A percentile compares a stretch with the other conserved stretches of the same genome.
Evolutionary conservation across 2,797 vertebrate species (phyloP).

Genomic region (Bradypus variegatus): DNA sequence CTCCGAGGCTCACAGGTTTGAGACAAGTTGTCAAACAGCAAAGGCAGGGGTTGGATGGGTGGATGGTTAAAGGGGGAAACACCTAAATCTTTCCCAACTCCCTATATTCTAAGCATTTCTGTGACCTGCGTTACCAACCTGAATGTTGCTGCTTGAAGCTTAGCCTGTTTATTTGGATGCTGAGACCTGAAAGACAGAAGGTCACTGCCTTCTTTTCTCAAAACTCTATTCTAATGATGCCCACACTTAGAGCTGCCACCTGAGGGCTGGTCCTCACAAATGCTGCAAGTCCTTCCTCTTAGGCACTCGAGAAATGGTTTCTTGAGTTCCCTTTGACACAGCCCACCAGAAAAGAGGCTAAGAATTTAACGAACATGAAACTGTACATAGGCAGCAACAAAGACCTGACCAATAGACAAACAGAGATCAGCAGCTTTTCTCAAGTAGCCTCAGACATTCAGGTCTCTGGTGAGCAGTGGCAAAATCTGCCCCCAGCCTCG

Average conservation of each 20-base stretch:
- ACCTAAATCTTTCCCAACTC: background rate
- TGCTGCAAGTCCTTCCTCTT: background rate
- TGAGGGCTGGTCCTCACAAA: background rate
- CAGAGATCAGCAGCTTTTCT: background rate
- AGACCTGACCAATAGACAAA: background rate
- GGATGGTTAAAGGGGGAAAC: background rate
- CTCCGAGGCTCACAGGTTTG: background rate
- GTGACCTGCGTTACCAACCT: background rate
- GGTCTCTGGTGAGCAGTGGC: background rate
- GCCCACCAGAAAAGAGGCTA: background rate
- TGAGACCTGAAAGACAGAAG: background rate
- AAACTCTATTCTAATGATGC: background rate
- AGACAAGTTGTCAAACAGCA: background rate
- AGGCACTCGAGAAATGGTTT: background rate
- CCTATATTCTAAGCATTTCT: background rate
- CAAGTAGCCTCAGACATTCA: background rate
- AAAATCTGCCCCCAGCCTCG: background rate
- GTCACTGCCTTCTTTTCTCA: background rate
- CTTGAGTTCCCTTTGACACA: background rate
- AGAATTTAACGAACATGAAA: background rate
- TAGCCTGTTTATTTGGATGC: background rate
- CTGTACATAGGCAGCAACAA: accelerated
- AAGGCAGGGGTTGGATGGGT: background rate
- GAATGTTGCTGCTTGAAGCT: background rate
- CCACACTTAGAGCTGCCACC: background rate